phyloP scores from a whole-genome alignment of 30 jellyfish, hydroid and myxozoan species.

The Rhopilema esculentum region DNA sequence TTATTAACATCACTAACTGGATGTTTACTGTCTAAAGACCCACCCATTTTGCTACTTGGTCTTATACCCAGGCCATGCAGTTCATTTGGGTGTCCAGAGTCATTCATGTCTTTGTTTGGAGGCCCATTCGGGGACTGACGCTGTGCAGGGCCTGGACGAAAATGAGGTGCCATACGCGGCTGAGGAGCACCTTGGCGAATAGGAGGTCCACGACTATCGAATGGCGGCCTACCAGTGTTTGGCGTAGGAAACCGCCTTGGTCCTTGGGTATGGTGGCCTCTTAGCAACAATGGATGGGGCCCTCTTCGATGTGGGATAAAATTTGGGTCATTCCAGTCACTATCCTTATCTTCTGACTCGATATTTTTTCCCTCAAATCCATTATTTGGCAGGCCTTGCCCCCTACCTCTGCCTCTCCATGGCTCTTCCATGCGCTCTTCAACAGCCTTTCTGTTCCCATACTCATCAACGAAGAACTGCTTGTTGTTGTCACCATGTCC shows the following conservation, averaged over 20 bases:
- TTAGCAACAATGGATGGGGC: slow-evolving; percentile 55
- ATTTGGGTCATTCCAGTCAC: slow-evolving; percentile 40
- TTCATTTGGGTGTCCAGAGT: neutral
- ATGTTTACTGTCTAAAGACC: neutral
- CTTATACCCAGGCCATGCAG: slow-evolving; percentile 7
- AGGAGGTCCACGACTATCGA: slow-evolving; percentile 44
- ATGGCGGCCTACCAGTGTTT: slow-evolving; percentile 22
- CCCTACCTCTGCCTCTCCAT: slow-evolving; percentile 47
- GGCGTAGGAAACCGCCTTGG: slow-evolving; percentile 59
- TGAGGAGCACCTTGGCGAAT: slow-evolving; percentile 52
- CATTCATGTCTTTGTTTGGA: neutral
- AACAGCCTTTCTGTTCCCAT: slow-evolving; percentile 3
- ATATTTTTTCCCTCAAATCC: neutral
- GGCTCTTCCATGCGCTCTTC: slow-evolving; percentile 15
- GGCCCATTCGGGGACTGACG: slow-evolving; percentile 12
- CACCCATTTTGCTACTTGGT: neutral
- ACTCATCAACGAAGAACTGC: slow-evolving; percentile 28
- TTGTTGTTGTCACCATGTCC: neutral
- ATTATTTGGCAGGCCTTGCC: neutral
- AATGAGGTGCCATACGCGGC: slow-evolving; percentile 19
- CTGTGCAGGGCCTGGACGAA: neutral
- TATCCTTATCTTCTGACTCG: neutral
- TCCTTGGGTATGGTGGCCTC: slow-evolving; percentile 40
- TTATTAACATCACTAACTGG: slow-evolving; percentile 12
- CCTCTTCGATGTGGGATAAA: slow-evolving; percentile 49